Evolutionary conservation across 2,888 invertebrate genomes (phyloP), one percentile per base, ranked within the genome.

Genomic region (Taphrorychus bicolor): DNA sequence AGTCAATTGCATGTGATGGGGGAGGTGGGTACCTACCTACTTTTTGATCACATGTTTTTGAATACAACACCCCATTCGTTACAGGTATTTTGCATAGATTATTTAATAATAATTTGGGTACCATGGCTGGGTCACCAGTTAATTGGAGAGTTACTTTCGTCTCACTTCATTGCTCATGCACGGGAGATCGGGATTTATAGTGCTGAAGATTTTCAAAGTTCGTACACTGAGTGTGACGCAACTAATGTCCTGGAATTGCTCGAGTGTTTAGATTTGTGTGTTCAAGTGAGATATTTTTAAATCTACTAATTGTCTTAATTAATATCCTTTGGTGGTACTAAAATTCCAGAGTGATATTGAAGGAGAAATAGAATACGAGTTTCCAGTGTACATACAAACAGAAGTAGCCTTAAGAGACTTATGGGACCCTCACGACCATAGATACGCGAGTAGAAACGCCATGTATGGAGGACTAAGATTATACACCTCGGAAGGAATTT

Each of bases 321-420:
- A 24, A 24, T 7, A 24, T 4, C 24, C 4, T 24, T 24, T 5
- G 7, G 7, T 24, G 24, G 24, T 24, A 24, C 24, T 5, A 24
- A 24, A 24, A 24, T 24, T 5, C 24, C 81, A 88, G 85, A 89
- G 89, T 79, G 89, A 90, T 74, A 86, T 87, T 24, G 90, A 89
- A 65, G 89, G 87, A 2, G 91, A 91, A 75, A 82, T 88, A 11
- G 90, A 91, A 75, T 92, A 89, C 78, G 92, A 92, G 81, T 91
- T 92, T 77, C 91, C 92, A 0, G 88, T 89, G 74, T 88, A 90
- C 77, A 88, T 88, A 77, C 84, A 88, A 70, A 85, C 87, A 3
- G 89, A 90, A 79, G 22, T 22, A 19, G 87, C 88, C 3, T 78
- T 89, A 18, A 86, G 86, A 23, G 89, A 89, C n/a, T 80, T 90